Evolutionary conservation across 2,113 vertebrate genomes (phyloP).

Genomic region (Elephantulus edwardii): DNA sequence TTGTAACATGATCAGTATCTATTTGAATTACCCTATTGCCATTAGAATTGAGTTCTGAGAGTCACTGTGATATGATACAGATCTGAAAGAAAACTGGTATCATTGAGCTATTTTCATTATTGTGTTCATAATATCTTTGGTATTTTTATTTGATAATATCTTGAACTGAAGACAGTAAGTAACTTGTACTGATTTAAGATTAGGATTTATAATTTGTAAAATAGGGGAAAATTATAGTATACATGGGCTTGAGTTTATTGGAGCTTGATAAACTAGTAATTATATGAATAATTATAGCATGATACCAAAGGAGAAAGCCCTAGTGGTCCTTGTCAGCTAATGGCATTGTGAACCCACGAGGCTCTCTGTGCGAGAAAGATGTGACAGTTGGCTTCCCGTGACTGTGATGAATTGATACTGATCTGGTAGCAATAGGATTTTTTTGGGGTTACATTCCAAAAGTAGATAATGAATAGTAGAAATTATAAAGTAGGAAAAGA

Average conservation of each 20-base stretch:
- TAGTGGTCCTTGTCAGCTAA: too few species aligned
- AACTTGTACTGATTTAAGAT: slow-evolving; percentile 35
- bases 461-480: slow-evolving; percentile 13
- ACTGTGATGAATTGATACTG: too few species aligned
- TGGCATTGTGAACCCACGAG: too few species aligned
- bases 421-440: too few species aligned
- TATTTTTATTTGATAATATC: slow-evolving; percentile 15
- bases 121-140: neutral
- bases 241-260: slow-evolving; percentile 5
- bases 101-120: neutral
- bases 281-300: slow-evolving; percentile 18
- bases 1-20: slow-evolving; percentile 7
- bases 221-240: slow-evolving; percentile 36
- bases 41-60: neutral
- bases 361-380: too few species aligned
- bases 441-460: too few species aligned
- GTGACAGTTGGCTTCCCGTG: too few species aligned
- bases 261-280: neutral
- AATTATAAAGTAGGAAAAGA: slow-evolving; percentile 30
- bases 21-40: slow-evolving; percentile 15
- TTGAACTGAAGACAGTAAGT: slow-evolving; percentile 43
- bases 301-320: too few species aligned
- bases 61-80: neutral
- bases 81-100: slow-evolving; percentile 44
- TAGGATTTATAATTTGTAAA: slow-evolving; percentile 33